A percentile compares a stretch with the other conserved stretches of the same genome.
Evolutionary conservation across 2,888 invertebrate genomes (phyloP).

Genomic region (Agrotis exclamationis): DNA sequence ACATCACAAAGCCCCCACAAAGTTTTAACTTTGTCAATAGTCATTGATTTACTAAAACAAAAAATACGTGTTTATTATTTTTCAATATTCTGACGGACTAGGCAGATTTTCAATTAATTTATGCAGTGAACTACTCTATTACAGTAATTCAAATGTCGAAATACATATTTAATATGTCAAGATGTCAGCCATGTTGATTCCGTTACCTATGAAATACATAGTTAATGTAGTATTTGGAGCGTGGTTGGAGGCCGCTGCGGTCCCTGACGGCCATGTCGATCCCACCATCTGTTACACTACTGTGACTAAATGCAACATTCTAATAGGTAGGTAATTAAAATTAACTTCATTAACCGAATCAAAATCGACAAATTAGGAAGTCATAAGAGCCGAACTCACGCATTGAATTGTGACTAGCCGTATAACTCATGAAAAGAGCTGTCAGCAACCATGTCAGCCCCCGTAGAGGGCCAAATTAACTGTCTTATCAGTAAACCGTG

Average conservation of each 20-base stretch:
- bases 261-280: conserved; percentile 2
- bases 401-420: no score
- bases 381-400: neutral
- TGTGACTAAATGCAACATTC: conserved; percentile 3
- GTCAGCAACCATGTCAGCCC: no score
- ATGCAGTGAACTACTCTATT: neutral
- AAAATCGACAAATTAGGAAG: neutral
- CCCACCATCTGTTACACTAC: neutral
- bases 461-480: no score
- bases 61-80: no score
- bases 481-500: no score
- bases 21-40: no score
- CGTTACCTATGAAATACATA: conserved; percentile 29
- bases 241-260: conserved; percentile 43
- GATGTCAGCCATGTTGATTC: conserved; percentile 16
- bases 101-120: no score
- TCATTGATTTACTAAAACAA: no score
- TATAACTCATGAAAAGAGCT: no score
- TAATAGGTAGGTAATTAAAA: conserved; percentile 2
- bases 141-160: conserved; percentile 31
- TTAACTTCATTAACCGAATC: neutral
- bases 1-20: no score
- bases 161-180: neutral
- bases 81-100: no score
- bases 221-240: conserved; percentile 53